Evolutionary conservation across 2,113 vertebrate genomes (phyloP), one percentile per base, ranked within the genome.

Genomic region (Sylvietta virens): DNA sequence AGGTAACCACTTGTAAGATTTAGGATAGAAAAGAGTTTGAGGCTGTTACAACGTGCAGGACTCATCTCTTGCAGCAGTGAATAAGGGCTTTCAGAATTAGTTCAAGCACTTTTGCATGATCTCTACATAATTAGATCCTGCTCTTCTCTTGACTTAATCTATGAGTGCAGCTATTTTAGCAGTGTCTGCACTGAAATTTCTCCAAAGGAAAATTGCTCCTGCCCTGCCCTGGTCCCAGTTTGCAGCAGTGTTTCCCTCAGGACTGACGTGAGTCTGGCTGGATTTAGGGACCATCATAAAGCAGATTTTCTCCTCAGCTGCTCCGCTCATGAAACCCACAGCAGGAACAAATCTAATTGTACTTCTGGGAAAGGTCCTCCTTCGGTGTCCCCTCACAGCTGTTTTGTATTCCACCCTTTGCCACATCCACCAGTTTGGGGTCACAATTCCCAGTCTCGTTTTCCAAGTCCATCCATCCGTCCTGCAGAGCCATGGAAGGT

Each of bases 261-360:
- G 54, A 28, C 10, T 11, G 22, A 1, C 0, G 0, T 1, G 12
- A 31, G 4, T 7, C 30, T 42, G 35, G 22, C 28, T 64, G 35
- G 15, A 21, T 64, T 80, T 39, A 42, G 33, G 57, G 39, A 20
- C 54, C 35, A 11, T 15, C 48, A 53, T 37, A 19, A 37, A 24
- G 10, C 39, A 45, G 24, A 16, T 18, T 35, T 42, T 37, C 12
- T n/a, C n/a, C 14, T 57, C 3, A 3, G 24, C 51, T 67, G 30
- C 62, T 37, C 6, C 54, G 24, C 21, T 69, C 8, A 0, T 19
- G 53, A 79, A 67, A 42, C 35, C 35, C 44, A 44, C 19, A 76
- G n/a, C 15, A 44, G 19, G n/a, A 66, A 27, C 15, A 76, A 47
- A 56, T 35, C 17, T 7, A 24, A 3, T 6, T 31, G 23, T 42